Percentiles rank a stretch among this genome's conserved stretches.
Conservation (phyloP, 2,797 vertebrate genomes). For the Bovichtus variegatus region DNA sequence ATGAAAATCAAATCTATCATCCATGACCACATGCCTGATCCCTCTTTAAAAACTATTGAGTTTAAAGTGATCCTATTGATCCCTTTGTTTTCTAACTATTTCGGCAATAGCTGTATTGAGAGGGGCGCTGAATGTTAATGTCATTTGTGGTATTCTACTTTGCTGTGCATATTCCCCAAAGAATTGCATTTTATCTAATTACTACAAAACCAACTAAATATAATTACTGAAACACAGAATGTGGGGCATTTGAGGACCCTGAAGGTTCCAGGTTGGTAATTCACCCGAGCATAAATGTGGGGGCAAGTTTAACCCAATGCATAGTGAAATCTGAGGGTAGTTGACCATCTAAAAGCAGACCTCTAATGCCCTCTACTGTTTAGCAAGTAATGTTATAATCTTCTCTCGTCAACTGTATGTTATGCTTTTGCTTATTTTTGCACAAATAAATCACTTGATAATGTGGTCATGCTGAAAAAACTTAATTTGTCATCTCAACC, state of each 20-base stretch:
- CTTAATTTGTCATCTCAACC: neutral
- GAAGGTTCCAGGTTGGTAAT: too few species aligned
- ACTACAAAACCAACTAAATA: neutral
- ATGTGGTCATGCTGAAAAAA: neutral
- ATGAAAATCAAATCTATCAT: neutral
- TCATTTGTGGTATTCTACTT: neutral
- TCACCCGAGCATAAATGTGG: too few species aligned
- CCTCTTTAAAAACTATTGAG: neutral
- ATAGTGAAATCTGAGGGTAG: neutral
- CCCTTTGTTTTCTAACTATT: too few species aligned
- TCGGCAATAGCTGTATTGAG: too few species aligned
- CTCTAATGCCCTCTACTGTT: conserved; percentile 2
- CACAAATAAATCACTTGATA: neutral
- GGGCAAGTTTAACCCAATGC: neutral
- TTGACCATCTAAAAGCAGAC: neutral
- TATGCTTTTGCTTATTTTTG: neutral
- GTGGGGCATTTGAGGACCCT: too few species aligned
- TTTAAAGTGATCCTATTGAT: neutral
- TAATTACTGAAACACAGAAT: neutral
- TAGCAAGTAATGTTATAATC: neutral
- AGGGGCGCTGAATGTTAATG: too few species aligned
- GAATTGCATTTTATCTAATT: neutral
- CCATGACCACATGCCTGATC: neutral
- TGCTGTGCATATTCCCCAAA: neutral
- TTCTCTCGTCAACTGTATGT: neutral